Evolutionary conservation across 2,113 vertebrate genomes (phyloP), one percentile per base, ranked within the genome.

Genomic region (Antechinus stuartii): DNA sequence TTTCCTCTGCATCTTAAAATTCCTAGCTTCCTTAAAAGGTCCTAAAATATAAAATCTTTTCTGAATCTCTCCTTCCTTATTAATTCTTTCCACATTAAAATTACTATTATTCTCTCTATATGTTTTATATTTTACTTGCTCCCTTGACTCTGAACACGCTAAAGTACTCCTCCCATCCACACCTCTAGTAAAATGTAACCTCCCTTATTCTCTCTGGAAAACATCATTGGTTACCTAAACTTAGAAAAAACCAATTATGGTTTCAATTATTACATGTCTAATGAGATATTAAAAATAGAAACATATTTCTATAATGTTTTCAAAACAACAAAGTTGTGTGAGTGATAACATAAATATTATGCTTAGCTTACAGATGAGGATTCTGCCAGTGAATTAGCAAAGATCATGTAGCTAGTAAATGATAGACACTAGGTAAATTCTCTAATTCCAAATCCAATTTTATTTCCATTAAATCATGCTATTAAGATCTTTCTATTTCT

Each of bases 161-260:
- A 84, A 42, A 84, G 42, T 42, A 84, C 26, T 7, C 68, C 19
- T 42, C 68, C 6, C 6, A 8, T 0, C 16, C 68, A 84, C 19
- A 84, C 6, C n/a, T 42, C 5, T 84, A 23, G 16, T 42, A 42
- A 2, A 42, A 84, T 84, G n/a, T 42, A 42, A 84, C 16, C 6
- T 93, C 91, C 19, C 92, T 92, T 90, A 89, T 92, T 96, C 96
- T 24, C 92, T 91, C 92, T 27, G 53, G 68, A 97, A 96, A 96
- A 93, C 46, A 52, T 50, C 61, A 12, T 52, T 96, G 91, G 52
- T 23, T 94, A 92, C 25, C 56, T 89, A 94, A 42, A 96, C 68
- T 19, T 42, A 92, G 57, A 90, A 50, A 95, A 6, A 12, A 96
- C 76, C 14, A 46, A 1, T 16, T 94, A 47, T 90, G 68, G 84